Evolutionary conservation across 1,140 invertebrate species (phyloP).

Genomic region (Listronotus bonariensis): DNA sequence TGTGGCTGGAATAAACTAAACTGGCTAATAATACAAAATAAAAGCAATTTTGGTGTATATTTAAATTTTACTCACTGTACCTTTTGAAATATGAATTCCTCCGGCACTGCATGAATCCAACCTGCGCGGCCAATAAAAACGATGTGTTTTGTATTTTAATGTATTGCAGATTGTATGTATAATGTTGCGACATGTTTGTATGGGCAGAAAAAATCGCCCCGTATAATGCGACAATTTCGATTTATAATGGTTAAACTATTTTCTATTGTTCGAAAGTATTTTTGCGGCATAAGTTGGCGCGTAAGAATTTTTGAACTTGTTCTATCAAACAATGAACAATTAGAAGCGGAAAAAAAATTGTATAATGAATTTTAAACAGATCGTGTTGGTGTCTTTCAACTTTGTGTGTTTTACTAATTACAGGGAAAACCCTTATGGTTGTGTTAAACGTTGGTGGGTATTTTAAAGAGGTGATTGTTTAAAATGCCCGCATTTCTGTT

Average conservation of each 20-base stretch:
- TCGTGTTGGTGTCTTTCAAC: constrained; percentile 13
- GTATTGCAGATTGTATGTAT: constrained; percentile 33
- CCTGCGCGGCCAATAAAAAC: background rate
- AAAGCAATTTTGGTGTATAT: no score
- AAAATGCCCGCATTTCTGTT: no score
- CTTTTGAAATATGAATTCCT: background rate
- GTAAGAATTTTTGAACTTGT: constrained; percentile 17
- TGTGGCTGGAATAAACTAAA: no score
- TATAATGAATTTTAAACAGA: constrained; percentile 19
- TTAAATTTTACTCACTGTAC: no score
- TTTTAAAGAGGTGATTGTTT: no score
- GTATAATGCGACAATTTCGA: constrained; percentile 31
- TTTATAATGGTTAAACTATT: constrained; percentile 31
- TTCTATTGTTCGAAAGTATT: constrained; percentile 25
- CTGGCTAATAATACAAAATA: no score
- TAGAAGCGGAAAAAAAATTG: constrained; percentile 13
- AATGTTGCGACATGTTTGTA: constrained; percentile 19
- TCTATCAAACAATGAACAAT: constrained; percentile 27
- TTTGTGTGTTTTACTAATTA: constrained; percentile 6
- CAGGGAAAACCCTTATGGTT: background rate
- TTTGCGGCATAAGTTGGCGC: background rate
- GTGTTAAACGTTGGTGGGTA: background rate
- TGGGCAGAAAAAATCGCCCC: constrained; percentile 17
- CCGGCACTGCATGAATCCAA: background rate
- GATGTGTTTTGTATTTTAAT: constrained; percentile 29